A percentile compares a stretch with the other conserved stretches of the same genome.
phyloP scores from a whole-genome alignment of 2,113 vertebrate genomes.

The Odobenus rosmarus region DNA sequence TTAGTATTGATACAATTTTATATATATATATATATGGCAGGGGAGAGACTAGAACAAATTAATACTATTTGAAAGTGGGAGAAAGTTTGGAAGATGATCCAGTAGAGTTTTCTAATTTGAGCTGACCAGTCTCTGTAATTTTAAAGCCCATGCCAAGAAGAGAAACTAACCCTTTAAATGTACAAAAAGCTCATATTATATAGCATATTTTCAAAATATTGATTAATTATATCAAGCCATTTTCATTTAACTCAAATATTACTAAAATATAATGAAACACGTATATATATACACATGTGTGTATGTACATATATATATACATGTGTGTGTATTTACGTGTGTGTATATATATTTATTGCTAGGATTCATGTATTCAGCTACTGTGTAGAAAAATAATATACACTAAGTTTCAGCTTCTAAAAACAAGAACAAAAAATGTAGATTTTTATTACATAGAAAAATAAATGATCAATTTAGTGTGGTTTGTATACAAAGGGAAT shows the following conservation, averaged over 20 bases:
- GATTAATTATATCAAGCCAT: not conserved
- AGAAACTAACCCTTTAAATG: not conserved
- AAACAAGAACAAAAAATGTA: not conserved
- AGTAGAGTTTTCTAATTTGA: not conserved
- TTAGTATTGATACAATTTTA: not conserved
- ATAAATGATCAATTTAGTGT: not conserved
- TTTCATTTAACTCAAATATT: not conserved
- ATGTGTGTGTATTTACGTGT: not conserved
- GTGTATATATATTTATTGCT: not conserved
- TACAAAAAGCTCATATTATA: not conserved
- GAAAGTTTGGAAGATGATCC: not conserved
- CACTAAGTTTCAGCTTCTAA: not conserved
- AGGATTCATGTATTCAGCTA: not conserved
- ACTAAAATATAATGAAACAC: not conserved
- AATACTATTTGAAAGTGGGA: not conserved
- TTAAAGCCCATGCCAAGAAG: not conserved
- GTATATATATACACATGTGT: not conserved
- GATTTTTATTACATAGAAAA: not conserved
- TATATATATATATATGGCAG: too few species aligned
- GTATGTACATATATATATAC: not conserved
- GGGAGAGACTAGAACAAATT: not conserved
- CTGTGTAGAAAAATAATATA: slow-evolving; percentile 1
- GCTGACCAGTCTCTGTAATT: not conserved
- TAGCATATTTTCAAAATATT: not conserved
- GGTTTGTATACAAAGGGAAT: not conserved